Percentiles rank a stretch among this genome's conserved stretches.
Conservation (phyloP, 1,140 invertebrate genomes). For the Drosophila suzukii region DNA sequence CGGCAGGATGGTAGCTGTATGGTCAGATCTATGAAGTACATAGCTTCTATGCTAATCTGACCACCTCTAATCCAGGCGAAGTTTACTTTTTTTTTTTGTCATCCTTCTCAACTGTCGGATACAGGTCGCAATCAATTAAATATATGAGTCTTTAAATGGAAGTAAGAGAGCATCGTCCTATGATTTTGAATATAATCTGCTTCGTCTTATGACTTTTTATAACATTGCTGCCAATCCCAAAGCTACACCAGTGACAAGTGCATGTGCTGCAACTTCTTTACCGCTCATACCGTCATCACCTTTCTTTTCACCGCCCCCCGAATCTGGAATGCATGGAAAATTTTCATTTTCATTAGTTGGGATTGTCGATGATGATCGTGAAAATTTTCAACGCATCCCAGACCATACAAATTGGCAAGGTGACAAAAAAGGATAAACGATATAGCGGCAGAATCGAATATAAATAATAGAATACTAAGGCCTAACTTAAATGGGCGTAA, state of each 20-base stretch:
- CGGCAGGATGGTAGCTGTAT: neutral
- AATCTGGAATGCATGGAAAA: slow-evolving; percentile 30
- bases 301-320: neutral
- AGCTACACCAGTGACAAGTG: neutral
- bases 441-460: too few species aligned
- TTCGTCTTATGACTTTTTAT: neutral
- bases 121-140: neutral
- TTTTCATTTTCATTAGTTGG: slow-evolving; percentile 7
- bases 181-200: neutral
- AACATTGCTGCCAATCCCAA: neutral
- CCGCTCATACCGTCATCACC: neutral
- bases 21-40: neutral
- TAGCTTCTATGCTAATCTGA: neutral
- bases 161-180: neutral
- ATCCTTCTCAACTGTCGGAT: slow-evolving; percentile 9
- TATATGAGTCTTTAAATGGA: too few species aligned
- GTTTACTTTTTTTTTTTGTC: slow-evolving; percentile 2
- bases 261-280: slow-evolving; percentile 5
- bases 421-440: neutral
- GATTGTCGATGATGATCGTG: neutral
- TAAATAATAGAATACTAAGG: neutral
- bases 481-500: neutral
- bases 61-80: neutral
- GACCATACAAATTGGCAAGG: neutral
- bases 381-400: slow-evolving; percentile 36